These are phyloP conservation scores for Parus major DNA, from an alignment of 2,113 vertebrate species.

Conservation along the genomic window DNA sequence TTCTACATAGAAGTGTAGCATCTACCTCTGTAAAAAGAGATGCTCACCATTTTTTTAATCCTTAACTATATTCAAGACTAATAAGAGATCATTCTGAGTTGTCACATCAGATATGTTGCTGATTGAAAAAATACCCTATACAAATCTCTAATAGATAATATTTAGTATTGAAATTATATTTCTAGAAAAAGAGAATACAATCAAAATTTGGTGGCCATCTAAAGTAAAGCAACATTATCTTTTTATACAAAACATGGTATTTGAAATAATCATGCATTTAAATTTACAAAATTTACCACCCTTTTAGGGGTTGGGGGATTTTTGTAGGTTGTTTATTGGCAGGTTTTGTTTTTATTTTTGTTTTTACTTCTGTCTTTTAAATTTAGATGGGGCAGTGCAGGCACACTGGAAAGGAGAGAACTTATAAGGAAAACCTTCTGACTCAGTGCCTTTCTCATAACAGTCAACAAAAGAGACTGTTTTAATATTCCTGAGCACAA, in stretches of 20 bases:
- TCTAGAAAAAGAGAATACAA: not conserved
- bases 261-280: not conserved
- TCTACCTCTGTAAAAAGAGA: not conserved
- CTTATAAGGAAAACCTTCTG: not conserved
- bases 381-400: not conserved
- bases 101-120: not conserved
- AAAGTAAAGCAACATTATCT: not conserved
- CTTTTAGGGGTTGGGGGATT: accelerated
- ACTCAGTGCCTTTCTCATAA: not conserved
- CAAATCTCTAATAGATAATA: not conserved
- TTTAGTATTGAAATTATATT: not conserved
- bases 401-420: not conserved
- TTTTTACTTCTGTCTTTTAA: too few species aligned
- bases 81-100: not conserved
- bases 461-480: not conserved
- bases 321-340: accelerated
- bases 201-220: not conserved
- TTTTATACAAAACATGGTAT: not conserved
- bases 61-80: not conserved
- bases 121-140: not conserved
- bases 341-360: not conserved
- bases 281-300: not conserved
- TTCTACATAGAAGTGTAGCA: not conserved
- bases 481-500: not conserved
- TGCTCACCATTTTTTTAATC: not conserved